Conservation (phyloP, 30 jellyfish, hydroid and myxozoan genomes). For the Aurelia aurita region DNA sequence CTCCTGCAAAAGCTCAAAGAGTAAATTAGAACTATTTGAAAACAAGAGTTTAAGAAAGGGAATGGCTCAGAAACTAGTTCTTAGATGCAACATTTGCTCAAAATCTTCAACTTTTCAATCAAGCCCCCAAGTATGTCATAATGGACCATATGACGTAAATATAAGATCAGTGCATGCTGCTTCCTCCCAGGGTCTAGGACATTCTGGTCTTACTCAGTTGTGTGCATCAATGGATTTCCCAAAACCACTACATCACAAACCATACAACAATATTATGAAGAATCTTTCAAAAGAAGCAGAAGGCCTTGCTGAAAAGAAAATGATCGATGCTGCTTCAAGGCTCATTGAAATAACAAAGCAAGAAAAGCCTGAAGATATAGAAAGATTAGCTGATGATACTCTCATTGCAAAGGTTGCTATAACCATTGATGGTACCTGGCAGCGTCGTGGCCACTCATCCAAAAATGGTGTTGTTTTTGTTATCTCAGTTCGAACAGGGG, state of each 20-base stretch:
- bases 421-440: conserved; percentile 64
- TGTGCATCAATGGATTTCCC: conserved; percentile 45
- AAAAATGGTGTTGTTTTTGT: neutral
- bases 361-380: conserved; percentile 50
- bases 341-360: conserved; percentile 17
- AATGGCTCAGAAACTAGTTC: neutral
- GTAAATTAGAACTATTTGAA: conserved; percentile 18
- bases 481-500: conserved; percentile 38
- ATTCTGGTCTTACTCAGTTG: conserved; percentile 41
- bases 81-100: conserved; percentile 14
- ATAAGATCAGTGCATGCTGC: conserved; percentile 29
- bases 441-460: conserved; percentile 12
- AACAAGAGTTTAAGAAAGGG: conserved; percentile 3
- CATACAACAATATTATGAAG: neutral
- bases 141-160: conserved; percentile 15
- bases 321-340: conserved; percentile 21
- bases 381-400: conserved; percentile 3
- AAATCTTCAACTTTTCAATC: neutral
- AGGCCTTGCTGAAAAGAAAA: conserved; percentile 19
- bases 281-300: neutral
- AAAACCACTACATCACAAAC: conserved; percentile 1
- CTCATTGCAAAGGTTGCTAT: conserved; percentile 21
- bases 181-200: conserved; percentile 29
- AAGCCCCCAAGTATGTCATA: neutral
- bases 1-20: conserved; percentile 12